Evolutionary conservation across 2,888 invertebrate genomes (phyloP).

Genomic region (Eupeodes latifasciatus): DNA sequence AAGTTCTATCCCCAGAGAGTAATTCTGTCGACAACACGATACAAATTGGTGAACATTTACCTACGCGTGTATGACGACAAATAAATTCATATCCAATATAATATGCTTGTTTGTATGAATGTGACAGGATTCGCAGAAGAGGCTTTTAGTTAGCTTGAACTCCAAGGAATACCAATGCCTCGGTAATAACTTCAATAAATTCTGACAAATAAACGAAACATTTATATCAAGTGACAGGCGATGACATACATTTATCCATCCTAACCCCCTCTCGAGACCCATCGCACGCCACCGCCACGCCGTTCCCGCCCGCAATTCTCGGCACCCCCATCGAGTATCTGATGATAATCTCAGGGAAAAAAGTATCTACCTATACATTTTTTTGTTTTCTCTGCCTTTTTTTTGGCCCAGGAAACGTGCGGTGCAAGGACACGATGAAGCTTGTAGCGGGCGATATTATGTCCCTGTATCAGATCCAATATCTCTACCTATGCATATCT

Average conservation of each 20-base stretch:
- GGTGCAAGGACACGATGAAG: neutral
- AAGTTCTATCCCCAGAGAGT: conserved; percentile 66
- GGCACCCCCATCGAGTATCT: neutral
- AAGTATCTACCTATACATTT: neutral
- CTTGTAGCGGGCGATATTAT: no score
- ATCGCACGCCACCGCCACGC: no score
- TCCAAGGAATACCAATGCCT: conserved; percentile 64
- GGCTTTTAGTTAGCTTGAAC: conserved; percentile 51
- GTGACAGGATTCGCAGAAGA: conserved; percentile 25
- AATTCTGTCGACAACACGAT: conserved; percentile 66
- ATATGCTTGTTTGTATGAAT: neutral
- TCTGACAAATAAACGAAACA: conserved; percentile 72
- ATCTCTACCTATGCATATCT: neutral
- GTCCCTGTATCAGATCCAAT: neutral
- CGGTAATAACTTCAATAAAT: conserved; percentile 74
- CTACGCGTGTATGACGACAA: conserved; percentile 54
- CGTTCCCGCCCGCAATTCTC: no score
- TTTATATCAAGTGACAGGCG: conserved; percentile 72
- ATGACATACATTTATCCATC: conserved; percentile 65
- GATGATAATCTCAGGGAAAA: conserved; percentile 45
- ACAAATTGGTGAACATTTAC: conserved; percentile 73
- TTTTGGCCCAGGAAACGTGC: neutral
- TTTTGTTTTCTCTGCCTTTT: neutral
- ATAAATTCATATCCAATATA: neutral
- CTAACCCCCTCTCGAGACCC: neutral